Conservation (phyloP, 2,888 invertebrate species). For the Rhabditophanes sp. region DNA sequence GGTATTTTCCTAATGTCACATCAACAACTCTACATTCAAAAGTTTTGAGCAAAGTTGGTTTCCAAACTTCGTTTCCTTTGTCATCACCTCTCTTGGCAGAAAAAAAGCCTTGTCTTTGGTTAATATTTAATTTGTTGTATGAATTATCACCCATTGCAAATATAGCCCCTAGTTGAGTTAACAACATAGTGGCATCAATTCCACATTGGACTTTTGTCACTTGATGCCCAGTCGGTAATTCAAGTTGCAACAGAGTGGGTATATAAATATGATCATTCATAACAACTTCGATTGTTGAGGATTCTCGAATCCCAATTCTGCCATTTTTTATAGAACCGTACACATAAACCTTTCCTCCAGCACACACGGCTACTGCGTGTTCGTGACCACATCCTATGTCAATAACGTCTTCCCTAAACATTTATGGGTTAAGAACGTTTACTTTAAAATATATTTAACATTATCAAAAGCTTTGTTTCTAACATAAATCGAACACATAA, state of each 20-base stretch:
- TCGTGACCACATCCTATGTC: slow-evolving; percentile 54
- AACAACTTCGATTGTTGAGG: too few species aligned
- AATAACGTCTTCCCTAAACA: slow-evolving; percentile 52
- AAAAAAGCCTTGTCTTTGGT: slow-evolving; percentile 36
- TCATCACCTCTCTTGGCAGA: slow-evolving; percentile 11
- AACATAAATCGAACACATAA: too few species aligned
- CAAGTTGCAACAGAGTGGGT: slow-evolving; percentile 11
- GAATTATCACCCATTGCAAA: slow-evolving; percentile 55
- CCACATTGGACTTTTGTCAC: slow-evolving; percentile 20
- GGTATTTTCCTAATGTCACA: slow-evolving; percentile 53
- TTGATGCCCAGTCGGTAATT: slow-evolving; percentile 17
- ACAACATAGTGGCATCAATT: slow-evolving; percentile 13
- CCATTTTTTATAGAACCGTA: slow-evolving; percentile 55
- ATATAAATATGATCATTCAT: neutral
- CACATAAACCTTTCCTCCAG: slow-evolving; percentile 54
- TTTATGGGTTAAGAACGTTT: neutral
- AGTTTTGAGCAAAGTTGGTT: slow-evolving; percentile 48
- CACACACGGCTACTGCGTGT: slow-evolving; percentile 54
- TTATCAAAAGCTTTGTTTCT: slow-evolving; percentile 1
- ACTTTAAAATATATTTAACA: neutral
- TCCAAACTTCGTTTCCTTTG: slow-evolving; percentile 39
- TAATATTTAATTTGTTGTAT: slow-evolving; percentile 54
- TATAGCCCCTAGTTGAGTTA: slow-evolving; percentile 49
- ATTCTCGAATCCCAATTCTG: slow-evolving; percentile 52
- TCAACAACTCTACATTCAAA: slow-evolving; percentile 52